Evolutionary conservation across 2,888 invertebrate species (phyloP), one percentile per base, ranked within the genome.

Genomic region (Nephrotoma flavescens): DNA sequence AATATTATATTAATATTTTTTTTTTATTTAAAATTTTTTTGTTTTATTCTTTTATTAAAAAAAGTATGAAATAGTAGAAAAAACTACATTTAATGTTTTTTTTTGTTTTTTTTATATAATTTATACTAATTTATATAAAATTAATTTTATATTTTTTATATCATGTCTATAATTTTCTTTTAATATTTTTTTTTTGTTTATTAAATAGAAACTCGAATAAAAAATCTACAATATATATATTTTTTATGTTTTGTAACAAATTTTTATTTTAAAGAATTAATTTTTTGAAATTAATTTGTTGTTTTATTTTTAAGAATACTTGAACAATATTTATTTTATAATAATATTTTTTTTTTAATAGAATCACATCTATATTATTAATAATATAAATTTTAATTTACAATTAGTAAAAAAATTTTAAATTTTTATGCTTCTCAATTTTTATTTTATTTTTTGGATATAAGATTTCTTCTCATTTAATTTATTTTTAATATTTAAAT

Each of bases 161-260:
- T 88, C 87, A 87, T 87, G 83, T 87, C 85, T 86, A 85, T 71
- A 31, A 71, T 71, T 71, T 71, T 71, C 71, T 31, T 71, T 71
- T 52, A 19, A 71, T 71, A 71, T 71, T 19, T 71, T 57, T n/a
- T 57, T 31, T 88, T 86, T 83, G 86, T 86, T 86, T 88, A 84
- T 84, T 84, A 87, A 88, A 88, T 88, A 88, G 88, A 71, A 89
- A 89, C 88, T 88, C 88, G 88, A 89, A 89, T 89, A 89, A 89
- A 89, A 89, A 89, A 89, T 89, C 89, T 89, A 89, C 89, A 84
- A 42, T 84, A 83, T 83, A 83, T n/a, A n/a, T 42, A 12, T 84
- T 84, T 83, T 83, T 83, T 83, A 71, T 42, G 84, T 88, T 88
- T 88, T 88, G 87, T 88, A 88, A 88, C 88, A 88, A 88, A 88